Evolutionary conservation across 2,888 invertebrate species (phyloP).

Genomic region (Drosophila anceps): DNA sequence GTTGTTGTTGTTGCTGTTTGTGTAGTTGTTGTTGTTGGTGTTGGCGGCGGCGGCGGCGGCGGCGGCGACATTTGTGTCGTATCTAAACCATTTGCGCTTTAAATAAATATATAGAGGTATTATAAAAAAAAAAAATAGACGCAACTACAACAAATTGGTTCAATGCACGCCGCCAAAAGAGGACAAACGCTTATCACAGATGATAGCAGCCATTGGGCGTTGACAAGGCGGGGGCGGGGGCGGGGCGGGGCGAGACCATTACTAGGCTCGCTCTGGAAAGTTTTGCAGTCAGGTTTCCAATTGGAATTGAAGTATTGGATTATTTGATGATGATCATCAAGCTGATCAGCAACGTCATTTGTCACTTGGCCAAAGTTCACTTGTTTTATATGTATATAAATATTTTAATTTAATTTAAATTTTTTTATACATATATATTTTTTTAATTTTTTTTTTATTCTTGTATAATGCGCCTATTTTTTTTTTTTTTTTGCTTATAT

Average conservation of each 20-base stretch:
- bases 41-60: conserved; percentile 35
- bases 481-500: conserved; percentile 45
- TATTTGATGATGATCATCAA: neutral
- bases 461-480: conserved; percentile 77
- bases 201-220: conserved; percentile 26
- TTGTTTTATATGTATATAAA: conserved; percentile 57
- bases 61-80: conserved; percentile 71
- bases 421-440: conserved; percentile 21
- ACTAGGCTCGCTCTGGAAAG: neutral
- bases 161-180: conserved; percentile 74
- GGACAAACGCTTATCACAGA: conserved; percentile 52
- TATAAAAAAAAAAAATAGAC: conserved; percentile 71
- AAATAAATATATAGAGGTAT: conserved; percentile 79
- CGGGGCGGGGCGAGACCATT: neutral
- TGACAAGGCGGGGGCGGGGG: neutral
- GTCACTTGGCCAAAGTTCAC: conserved; percentile 76
- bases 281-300: neutral
- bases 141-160: conserved; percentile 65
- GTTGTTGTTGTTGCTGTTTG: conserved; percentile 40
- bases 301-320: neutral
- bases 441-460: conserved; percentile 43
- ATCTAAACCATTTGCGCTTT: conserved; percentile 82
- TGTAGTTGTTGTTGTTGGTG: conserved; percentile 23
- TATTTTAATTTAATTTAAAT: conserved; percentile 28
- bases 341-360: conserved; percentile 28